Conservation (phyloP, 92 coral and sea anemone species). For the Epizoanthus stellaris region DNA sequence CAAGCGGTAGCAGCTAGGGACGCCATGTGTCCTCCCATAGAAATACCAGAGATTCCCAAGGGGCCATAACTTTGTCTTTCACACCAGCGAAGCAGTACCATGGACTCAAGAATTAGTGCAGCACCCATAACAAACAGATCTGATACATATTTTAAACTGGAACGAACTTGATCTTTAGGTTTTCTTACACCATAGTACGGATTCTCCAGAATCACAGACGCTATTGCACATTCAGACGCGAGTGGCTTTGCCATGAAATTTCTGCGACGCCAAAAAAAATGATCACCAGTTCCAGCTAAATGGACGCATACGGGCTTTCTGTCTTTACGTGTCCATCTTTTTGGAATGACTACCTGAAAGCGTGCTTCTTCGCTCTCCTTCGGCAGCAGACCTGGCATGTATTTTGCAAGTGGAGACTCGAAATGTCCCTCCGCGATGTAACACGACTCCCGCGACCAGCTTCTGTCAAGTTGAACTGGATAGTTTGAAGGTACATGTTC, state of each 20-base stretch:
- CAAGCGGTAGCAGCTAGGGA: constrained; percentile 96
- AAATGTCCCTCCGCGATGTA: constrained; percentile 92
- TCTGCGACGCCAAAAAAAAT: constrained; percentile 93
- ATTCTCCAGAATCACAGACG: constrained; percentile 86
- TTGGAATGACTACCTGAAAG: constrained; percentile 90
- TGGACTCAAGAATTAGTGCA: constrained; percentile 85
- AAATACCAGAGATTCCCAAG: constrained; percentile 88
- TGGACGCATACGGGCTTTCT: constrained; percentile 88
- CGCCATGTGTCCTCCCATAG: constrained; percentile 99
- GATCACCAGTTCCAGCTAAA: constrained; percentile 98
- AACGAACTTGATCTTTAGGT: constrained; percentile 88
- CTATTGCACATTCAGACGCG: constrained; percentile 77
- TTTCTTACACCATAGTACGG: constrained; percentile 93
- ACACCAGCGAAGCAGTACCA: constrained; percentile 89
- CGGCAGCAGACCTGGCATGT: constrained; percentile 84
- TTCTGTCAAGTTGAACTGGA: constrained; percentile 80
- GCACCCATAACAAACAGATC: constrained; percentile 97
- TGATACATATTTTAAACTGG: constrained; percentile 86
- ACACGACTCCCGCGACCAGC: constrained; percentile 80
- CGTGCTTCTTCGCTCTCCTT: constrained; percentile 91
- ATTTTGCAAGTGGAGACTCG: constrained; percentile 86
- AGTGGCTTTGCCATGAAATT: constrained; percentile 96
- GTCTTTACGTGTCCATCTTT: constrained; percentile 64
- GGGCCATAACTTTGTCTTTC: constrained; percentile 90
- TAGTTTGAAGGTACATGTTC: constrained; percentile 61